Percentiles rank a stretch among this genome's conserved stretches.
These are phyloP conservation scores for Anguilla anguilla DNA, from an alignment of 2,797 vertebrate genomes.

Conservation along the genomic window DNA sequence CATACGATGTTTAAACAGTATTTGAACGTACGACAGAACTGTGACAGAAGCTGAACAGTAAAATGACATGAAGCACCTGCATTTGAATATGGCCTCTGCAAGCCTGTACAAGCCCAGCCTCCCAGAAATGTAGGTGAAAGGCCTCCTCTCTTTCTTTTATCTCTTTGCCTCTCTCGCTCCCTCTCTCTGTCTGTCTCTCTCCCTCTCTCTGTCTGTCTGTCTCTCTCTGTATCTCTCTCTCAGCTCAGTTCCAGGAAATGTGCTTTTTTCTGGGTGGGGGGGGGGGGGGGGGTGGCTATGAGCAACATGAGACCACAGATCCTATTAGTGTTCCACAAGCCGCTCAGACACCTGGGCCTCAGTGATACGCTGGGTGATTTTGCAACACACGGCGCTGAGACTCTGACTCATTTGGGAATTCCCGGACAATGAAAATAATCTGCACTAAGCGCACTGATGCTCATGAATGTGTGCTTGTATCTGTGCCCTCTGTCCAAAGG, in stretches of 20 bases:
- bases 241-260: constrained; percentile 25
- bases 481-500: neutral
- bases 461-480: neutral
- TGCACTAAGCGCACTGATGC: neutral
- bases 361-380: neutral
- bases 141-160: neutral
- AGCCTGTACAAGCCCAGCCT: neutral
- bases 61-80: no score
- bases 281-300: neutral
- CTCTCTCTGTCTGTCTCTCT: neutral
- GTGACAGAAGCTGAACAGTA: no score
- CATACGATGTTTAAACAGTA: no score
- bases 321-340: neutral
- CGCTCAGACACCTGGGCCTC: neutral
- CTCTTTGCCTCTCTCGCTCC: neutral
- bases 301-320: neutral
- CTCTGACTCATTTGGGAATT: neutral
- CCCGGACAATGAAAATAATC: neutral
- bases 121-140: constrained; percentile 31
- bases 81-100: no score
- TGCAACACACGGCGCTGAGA: neutral
- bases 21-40: no score
- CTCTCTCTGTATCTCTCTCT: neutral
- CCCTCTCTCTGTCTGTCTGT: neutral
- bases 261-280: neutral